Conservation (phyloP, 1,140 invertebrate species). For the Eulimnadia texana region DNA sequence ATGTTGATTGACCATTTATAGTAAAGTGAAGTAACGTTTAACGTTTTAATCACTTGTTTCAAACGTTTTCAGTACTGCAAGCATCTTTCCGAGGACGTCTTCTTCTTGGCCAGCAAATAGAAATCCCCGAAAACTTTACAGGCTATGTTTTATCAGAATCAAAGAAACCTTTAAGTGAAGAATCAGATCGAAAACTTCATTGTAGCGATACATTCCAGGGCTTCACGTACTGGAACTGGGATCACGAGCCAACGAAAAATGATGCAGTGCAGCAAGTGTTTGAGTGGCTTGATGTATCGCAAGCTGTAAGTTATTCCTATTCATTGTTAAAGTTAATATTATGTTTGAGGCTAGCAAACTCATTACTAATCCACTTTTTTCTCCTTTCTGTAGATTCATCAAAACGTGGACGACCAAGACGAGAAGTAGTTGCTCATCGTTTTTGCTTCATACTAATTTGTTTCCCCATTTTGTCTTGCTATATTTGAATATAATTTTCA, state of each 20-base stretch:
- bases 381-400: slow-evolving; percentile 1
- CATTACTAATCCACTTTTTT: neutral
- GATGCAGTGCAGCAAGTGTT: slow-evolving; percentile 47
- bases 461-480: slow-evolving; percentile 78
- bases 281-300: slow-evolving; percentile 60
- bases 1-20: slow-evolving; percentile 11
- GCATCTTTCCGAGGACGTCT: slow-evolving; percentile 49
- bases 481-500: too few species aligned
- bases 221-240: slow-evolving; percentile 64
- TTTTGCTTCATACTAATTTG: slow-evolving; percentile 42
- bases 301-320: slow-evolving; percentile 41
- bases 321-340: neutral
- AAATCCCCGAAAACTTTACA: slow-evolving; percentile 43
- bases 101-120: slow-evolving; percentile 43
- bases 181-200: slow-evolving; percentile 43
- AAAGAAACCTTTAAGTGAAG: slow-evolving; percentile 40
- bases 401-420: neutral
- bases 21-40: too few species aligned
- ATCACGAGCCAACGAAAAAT: slow-evolving; percentile 50
- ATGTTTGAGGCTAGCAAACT: too few species aligned
- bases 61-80: too few species aligned
- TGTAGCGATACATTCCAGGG: slow-evolving; percentile 43
- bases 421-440: neutral
- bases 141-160: slow-evolving; percentile 49
- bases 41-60: too few species aligned